phyloP scores from a whole-genome alignment of 2,797 vertebrate species.

The Melanotaenia nigrans region DNA sequence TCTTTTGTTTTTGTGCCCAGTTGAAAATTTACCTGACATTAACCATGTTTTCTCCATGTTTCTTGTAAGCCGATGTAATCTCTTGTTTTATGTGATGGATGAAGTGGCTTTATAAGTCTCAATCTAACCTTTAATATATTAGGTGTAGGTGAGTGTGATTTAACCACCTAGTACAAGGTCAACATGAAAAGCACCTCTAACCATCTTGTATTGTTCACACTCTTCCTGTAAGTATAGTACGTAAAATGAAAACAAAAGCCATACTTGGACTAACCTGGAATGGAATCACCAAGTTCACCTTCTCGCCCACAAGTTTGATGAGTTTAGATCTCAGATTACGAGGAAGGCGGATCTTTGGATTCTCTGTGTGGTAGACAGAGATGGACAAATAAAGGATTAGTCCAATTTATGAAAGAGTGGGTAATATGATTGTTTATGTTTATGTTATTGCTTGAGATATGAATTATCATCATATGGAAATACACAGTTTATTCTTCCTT shows the following conservation, averaged over 20 bases:
- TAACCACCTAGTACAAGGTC: background rate
- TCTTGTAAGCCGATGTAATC: background rate
- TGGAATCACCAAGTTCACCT: conserved; percentile 90
- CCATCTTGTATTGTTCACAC: background rate
- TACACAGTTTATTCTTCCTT: background rate
- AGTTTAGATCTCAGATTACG: conserved; percentile 88
- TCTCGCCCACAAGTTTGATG: conserved; percentile 86
- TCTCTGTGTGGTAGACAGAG: conserved; percentile 75
- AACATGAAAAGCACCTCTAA: background rate
- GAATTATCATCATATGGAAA: background rate
- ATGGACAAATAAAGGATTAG: conserved; percentile 2
- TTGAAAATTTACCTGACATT: background rate
- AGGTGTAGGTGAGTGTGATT: background rate
- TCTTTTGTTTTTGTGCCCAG: background rate
- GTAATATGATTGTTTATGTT: background rate
- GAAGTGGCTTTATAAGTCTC: background rate
- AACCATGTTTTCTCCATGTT: background rate
- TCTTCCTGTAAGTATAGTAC: background rate
- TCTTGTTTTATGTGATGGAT: background rate
- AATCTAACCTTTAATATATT: background rate
- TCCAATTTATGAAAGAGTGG: background rate
- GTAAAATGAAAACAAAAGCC: background rate
- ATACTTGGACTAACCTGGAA: conserved; percentile 85
- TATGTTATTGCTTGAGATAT: background rate
- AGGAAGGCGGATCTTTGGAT: conserved; percentile 91